phyloP scores from a whole-genome alignment of 2,888 invertebrate species.

The Standfussiana lucernea region DNA sequence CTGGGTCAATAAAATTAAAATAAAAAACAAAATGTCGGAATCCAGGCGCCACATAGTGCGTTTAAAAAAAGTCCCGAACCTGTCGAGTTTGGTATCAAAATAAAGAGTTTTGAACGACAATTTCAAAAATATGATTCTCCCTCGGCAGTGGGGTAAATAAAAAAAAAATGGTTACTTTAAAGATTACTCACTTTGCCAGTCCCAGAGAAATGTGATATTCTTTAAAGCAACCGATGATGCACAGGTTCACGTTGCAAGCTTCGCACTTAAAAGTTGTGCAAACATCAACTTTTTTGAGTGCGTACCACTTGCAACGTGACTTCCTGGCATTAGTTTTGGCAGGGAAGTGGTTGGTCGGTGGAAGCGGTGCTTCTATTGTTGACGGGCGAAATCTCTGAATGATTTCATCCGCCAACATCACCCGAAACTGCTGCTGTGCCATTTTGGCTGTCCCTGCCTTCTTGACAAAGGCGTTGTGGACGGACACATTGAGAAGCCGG shows the following conservation, averaged over 20 bases:
- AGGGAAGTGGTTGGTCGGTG: background rate
- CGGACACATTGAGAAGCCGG: too few relatives aligned
- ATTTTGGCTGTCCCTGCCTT: background rate
- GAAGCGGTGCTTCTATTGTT: background rate
- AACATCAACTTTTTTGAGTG: background rate
- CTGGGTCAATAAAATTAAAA: background rate
- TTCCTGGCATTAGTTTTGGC: background rate
- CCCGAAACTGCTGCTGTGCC: conserved; percentile 1
- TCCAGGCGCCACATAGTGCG: background rate
- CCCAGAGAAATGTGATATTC: conserved; percentile 1
- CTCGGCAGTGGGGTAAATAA: background rate
- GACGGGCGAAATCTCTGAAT: conserved; percentile 1
- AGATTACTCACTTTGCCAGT: background rate
- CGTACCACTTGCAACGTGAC: too few relatives aligned
- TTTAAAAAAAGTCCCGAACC: background rate
- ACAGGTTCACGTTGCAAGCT: conserved; percentile 11
- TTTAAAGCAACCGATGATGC: background rate
- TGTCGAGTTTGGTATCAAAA: conserved; percentile 2
- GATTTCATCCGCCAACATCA: conserved; percentile 11
- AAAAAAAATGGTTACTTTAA: background rate
- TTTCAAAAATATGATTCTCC: background rate
- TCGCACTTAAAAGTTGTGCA: conserved; percentile 5
- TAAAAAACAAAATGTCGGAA: background rate
- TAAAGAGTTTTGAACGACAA: background rate
- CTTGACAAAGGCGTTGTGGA: too few relatives aligned